Percentiles rank a stretch among this genome's conserved stretches.
Evolutionary conservation across 2,888 invertebrate genomes (phyloP).

Genomic region (Drosophila macrospina): DNA sequence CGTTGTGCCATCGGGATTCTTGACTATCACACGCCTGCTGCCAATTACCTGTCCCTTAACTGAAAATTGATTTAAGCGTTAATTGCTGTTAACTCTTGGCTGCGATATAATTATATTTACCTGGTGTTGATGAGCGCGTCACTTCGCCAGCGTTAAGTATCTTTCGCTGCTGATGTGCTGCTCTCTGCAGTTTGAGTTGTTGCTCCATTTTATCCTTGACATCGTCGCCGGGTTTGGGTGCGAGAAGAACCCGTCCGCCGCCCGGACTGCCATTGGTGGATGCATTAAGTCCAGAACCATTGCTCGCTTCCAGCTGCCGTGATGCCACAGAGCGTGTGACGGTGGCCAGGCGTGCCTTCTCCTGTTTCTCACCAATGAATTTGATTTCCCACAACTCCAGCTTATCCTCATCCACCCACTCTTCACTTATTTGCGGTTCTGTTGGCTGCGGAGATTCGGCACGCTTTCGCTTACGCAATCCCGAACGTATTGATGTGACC

Average conservation of each 20-base stretch:
- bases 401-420: conserved; percentile 98
- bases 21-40: conserved; percentile 85
- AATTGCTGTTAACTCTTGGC: background rate
- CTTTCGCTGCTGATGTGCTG: conserved; percentile 94
- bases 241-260: conserved; percentile 84
- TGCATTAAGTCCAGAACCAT: conserved; percentile 53
- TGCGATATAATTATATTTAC: conserved; percentile 32
- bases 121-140: conserved; percentile 66
- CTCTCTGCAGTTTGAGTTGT: conserved; percentile 93
- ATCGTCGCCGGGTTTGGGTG: conserved; percentile 87
- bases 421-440: conserved; percentile 97
- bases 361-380: conserved; percentile 93
- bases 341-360: conserved; percentile 86
- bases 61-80: conserved; percentile 22
- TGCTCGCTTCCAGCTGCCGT: conserved; percentile 89
- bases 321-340: conserved; percentile 88
- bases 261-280: conserved; percentile 71
- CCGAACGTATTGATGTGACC: conserved; percentile 97
- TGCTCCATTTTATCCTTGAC: conserved; percentile 96
- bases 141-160: conserved; percentile 85
- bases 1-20: conserved; percentile 88
- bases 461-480: conserved; percentile 95
- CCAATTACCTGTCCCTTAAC: conserved; percentile 81
- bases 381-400: conserved; percentile 98
- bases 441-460: conserved; percentile 97